Percentiles rank a stretch among this genome's conserved stretches.
phyloP scores from a whole-genome alignment of 92 coral and sea anemone genomes.

The Micromussa lordhowensis region DNA sequence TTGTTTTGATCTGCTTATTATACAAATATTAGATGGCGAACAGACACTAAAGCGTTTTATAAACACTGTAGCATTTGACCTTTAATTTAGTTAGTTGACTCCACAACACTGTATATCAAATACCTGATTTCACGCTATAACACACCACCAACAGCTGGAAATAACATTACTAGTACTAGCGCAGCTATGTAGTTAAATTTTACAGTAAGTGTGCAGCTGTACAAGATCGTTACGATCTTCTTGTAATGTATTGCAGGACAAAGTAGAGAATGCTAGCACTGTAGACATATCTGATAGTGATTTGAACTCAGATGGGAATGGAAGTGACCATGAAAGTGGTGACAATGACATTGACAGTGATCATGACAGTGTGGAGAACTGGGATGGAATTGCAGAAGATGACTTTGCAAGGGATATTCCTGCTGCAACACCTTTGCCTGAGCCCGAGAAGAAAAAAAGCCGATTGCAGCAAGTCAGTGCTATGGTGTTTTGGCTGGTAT shows the following conservation, averaged over 20 bases:
- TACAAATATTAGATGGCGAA: too few relatives aligned
- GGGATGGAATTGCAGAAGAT: conserved; percentile 50
- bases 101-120: too few relatives aligned
- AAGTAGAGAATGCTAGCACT: not conserved
- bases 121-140: too few relatives aligned
- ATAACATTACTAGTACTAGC: too few relatives aligned
- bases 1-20: too few relatives aligned
- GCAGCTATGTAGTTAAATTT: too few relatives aligned
- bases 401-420: not conserved
- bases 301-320: not conserved
- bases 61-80: too few relatives aligned
- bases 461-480: conserved; percentile 35
- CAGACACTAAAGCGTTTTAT: too few relatives aligned
- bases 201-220: too few relatives aligned
- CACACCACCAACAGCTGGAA: too few relatives aligned
- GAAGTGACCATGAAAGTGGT: conserved; percentile 10
- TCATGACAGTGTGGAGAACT: conserved; percentile 39
- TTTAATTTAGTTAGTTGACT: too few relatives aligned
- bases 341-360: conserved; percentile 1
- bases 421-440: conserved; percentile 13
- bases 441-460: conserved; percentile 14
- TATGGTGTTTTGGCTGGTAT: conserved; percentile 62
- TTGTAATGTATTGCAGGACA: not conserved
- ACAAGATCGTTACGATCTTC: too few relatives aligned
- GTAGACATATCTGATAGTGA: not conserved